These are phyloP conservation scores for Antrozous pallidus DNA, from an alignment of 2,797 vertebrate genomes.

Conservation along the genomic window DNA sequence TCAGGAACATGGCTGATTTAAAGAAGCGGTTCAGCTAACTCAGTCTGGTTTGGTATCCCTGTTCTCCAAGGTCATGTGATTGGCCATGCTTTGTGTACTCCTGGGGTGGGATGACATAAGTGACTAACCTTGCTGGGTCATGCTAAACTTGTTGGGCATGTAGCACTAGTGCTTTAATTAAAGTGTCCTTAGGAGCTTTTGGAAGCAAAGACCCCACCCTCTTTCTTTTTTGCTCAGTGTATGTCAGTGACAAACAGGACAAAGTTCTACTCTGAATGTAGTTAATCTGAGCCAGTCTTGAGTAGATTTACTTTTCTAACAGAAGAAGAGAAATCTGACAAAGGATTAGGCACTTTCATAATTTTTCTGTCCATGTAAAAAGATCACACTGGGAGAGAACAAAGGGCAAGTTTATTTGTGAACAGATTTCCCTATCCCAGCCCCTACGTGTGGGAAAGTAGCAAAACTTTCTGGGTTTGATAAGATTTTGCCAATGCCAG, in stretches of 20 bases:
- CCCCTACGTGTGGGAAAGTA: not conserved
- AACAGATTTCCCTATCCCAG: no score
- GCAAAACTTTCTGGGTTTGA: not conserved
- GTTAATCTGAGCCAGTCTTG: not conserved
- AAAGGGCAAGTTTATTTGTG: not conserved
- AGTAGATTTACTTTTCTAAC: not conserved
- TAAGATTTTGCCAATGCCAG: not conserved
- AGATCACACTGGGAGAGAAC: not conserved
- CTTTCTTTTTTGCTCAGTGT: not conserved
- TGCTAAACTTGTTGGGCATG: slow-evolving; percentile 24
- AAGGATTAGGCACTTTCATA: not conserved
- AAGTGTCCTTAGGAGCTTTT: slow-evolving; percentile 41
- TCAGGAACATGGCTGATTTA: not conserved
- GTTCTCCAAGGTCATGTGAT: not conserved
- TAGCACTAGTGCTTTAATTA: slow-evolving; percentile 29
- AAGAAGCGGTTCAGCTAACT: not conserved
- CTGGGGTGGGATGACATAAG: not conserved
- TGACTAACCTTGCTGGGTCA: slow-evolving; percentile 39
- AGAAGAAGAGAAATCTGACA: not conserved
- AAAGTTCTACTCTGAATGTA: not conserved
- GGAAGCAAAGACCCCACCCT: not conserved
- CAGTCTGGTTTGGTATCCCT: not conserved
- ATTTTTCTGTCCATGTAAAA: slow-evolving; percentile 12
- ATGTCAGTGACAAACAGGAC: not conserved
- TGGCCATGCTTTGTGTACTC: not conserved